These are phyloP conservation scores for Sialia sialis DNA, from an alignment of 2,113 vertebrate genomes.

Conservation along the genomic window DNA sequence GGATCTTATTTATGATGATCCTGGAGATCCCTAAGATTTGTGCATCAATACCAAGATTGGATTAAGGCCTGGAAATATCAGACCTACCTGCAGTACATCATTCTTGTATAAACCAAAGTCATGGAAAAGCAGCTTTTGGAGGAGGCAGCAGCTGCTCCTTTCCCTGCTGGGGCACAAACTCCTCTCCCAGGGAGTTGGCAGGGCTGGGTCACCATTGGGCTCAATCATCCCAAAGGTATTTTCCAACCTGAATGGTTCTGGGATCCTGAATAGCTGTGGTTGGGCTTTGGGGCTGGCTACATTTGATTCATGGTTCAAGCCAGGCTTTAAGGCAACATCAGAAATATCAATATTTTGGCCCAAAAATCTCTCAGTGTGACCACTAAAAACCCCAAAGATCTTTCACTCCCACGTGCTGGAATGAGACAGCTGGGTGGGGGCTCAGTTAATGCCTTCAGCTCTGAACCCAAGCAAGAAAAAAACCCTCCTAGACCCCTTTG, in stretches of 20 bases:
- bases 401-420: neutral
- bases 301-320: neutral
- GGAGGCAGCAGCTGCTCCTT: neutral
- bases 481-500: neutral
- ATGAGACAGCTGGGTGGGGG: neutral
- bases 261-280: neutral
- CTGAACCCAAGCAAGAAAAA: neutral
- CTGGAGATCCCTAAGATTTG: neutral
- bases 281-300: neutral
- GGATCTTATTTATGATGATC: neutral
- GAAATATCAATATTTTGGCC: neutral
- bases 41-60: neutral
- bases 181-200: neutral
- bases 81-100: neutral
- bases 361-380: neutral
- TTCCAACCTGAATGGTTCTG: neutral
- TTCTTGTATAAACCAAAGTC: rapidly evolving
- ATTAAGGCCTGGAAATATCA: neutral
- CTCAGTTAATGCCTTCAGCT: neutral
- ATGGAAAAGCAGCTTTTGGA: rapidly evolving
- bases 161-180: neutral
- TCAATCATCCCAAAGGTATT: neutral
- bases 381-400: neutral
- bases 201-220: neutral
- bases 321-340: neutral